Conservation (phyloP, 1,140 invertebrate species). For the Calliopsis andreniformis region DNA sequence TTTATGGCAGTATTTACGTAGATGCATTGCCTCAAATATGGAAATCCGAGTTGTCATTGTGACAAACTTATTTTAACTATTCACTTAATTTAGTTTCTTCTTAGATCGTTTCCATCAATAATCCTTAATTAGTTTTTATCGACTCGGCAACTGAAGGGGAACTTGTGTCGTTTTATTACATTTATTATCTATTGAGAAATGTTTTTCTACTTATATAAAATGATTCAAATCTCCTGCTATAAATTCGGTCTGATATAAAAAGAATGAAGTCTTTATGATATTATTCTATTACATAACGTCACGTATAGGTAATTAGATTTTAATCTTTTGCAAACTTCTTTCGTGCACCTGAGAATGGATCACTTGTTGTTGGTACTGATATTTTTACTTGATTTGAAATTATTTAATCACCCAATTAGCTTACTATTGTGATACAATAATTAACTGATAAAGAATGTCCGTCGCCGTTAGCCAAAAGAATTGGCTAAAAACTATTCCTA, state of each 20-base stretch:
- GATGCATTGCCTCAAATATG: conserved; percentile 55
- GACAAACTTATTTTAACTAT: not conserved
- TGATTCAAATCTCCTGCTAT: not conserved
- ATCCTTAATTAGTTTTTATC: not conserved
- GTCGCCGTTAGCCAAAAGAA: too few relatives aligned
- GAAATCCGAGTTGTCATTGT: conserved; percentile 48
- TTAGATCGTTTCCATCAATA: not conserved
- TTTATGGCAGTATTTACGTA: conserved; percentile 67
- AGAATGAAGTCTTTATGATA: not conserved
- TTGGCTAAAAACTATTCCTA: too few relatives aligned
- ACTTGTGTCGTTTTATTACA: too few relatives aligned
- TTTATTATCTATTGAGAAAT: not conserved
- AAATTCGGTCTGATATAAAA: not conserved
- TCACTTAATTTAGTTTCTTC: not conserved
- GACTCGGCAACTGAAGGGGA: too few relatives aligned
- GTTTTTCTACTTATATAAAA: not conserved
- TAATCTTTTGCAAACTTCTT: too few relatives aligned
- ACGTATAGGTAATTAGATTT: too few relatives aligned
- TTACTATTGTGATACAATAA: too few relatives aligned
- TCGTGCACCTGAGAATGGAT: too few relatives aligned
- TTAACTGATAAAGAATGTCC: too few relatives aligned
- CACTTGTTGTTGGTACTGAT: too few relatives aligned
- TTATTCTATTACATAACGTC: not conserved
- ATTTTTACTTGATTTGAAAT: too few relatives aligned
- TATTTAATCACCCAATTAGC: too few relatives aligned